These are phyloP conservation scores for Urocolius indicus DNA, from an alignment of 2,113 vertebrate genomes.

Conservation along the genomic window DNA sequence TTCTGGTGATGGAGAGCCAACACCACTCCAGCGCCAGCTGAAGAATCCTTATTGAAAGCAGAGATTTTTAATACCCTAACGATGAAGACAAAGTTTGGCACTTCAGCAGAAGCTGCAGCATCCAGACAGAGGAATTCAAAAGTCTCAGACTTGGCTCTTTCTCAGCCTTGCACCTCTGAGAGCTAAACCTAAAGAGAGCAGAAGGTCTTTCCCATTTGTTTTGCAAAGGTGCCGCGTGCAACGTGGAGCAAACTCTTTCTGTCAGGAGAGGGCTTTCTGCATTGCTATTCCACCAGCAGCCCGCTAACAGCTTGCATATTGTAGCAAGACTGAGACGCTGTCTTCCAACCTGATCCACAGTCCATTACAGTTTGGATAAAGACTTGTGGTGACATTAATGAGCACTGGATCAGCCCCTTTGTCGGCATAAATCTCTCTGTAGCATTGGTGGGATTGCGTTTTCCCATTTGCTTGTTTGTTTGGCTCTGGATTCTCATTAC, in stretches of 20 bases:
- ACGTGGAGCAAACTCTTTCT: neutral
- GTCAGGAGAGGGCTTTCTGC: neutral
- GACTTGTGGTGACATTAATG: slow-evolving; percentile 3
- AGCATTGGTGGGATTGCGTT: neutral
- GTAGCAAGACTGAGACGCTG: neutral
- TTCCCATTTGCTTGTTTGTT: neutral
- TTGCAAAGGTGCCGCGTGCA: neutral
- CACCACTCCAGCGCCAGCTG: neutral
- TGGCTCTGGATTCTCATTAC: slow-evolving; percentile 25
- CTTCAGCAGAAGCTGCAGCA: neutral
- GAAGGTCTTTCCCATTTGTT: neutral
- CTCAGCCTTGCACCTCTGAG: neutral
- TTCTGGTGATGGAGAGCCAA: slow-evolving; percentile 10
- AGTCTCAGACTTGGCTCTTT: neutral
- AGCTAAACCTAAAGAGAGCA: neutral
- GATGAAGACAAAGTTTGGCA: neutral
- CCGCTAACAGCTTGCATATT: rapidly evolving
- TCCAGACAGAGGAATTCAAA: neutral
- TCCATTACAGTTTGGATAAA: slow-evolving; percentile 23
- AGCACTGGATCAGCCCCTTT: slow-evolving; percentile 11
- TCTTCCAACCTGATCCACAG: neutral
- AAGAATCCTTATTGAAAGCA: slow-evolving; percentile 20
- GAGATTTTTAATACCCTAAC: neutral
- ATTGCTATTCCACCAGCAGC: neutral
- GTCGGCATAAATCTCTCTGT: neutral